Evolutionary conservation across 2,888 invertebrate genomes (phyloP).

Genomic region (Tiliacea citrago): DNA sequence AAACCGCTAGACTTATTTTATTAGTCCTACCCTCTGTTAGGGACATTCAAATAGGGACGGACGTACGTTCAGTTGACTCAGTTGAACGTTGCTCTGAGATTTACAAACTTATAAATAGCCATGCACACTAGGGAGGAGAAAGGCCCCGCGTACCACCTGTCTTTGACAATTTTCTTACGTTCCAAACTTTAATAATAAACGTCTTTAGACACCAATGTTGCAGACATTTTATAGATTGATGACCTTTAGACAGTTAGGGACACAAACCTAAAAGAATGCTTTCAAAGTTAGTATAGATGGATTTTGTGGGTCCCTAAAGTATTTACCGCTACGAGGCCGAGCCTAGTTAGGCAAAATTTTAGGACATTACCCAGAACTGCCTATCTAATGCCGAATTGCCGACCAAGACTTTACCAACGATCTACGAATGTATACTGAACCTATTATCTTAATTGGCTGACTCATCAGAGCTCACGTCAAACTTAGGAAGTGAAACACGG

Average conservation of each 20-base stretch:
- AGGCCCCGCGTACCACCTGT: conserved; percentile 36
- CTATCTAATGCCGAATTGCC: conserved; percentile 33
- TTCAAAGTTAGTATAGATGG: conserved; percentile 21
- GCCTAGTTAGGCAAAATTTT: conserved; percentile 34
- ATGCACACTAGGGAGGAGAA: conserved; percentile 14
- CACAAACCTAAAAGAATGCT: conserved; percentile 1
- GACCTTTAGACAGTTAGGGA: conserved; percentile 16
- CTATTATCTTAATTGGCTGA: conserved; percentile 58
- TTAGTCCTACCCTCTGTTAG: conserved; percentile 64
- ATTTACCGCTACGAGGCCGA: conserved; percentile 8
- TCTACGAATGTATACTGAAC: conserved; percentile 42
- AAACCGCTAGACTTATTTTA: conserved; percentile 63
- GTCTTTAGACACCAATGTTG: conserved; percentile 29
- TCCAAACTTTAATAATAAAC: conserved; percentile 37
- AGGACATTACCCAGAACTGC: conserved; percentile 40
- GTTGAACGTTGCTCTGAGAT: conserved; percentile 52
- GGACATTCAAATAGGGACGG: conserved; percentile 62
- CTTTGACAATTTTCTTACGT: conserved; percentile 33
- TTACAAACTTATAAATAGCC: conserved; percentile 48
- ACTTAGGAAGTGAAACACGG: conserved; percentile 43
- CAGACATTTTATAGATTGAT: conserved; percentile 37
- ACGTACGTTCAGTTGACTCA: conserved; percentile 43
- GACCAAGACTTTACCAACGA: conserved; percentile 31
- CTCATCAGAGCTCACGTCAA: conserved; percentile 50
- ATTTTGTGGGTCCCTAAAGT: conserved; percentile 23